These are phyloP conservation scores for Alfaro cultratus DNA, from an alignment of 2,797 vertebrate species.

Conservation along the genomic window DNA sequence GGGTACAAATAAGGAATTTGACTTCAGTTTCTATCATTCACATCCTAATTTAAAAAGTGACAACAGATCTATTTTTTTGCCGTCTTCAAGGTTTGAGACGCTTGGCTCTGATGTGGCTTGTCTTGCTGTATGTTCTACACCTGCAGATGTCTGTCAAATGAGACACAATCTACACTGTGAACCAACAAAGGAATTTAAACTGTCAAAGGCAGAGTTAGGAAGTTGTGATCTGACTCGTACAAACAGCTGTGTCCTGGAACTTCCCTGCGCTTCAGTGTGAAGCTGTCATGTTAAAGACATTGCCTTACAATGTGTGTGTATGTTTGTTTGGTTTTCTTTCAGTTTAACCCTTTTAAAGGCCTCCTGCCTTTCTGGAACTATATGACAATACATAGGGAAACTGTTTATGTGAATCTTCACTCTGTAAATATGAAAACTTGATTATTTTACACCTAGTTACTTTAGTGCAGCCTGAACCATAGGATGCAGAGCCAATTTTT, in stretches of 20 bases:
- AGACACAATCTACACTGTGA: constrained; percentile 23
- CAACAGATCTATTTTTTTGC: not conserved
- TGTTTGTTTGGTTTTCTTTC: not conserved
- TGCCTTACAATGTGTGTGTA: not conserved
- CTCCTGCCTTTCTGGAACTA: not conserved
- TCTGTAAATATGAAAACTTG: not conserved
- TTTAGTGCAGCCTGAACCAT: not conserved
- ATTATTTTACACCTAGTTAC: constrained; percentile 5
- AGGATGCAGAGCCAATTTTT: not conserved
- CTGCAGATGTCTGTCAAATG: constrained; percentile 32
- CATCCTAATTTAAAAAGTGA: not conserved
- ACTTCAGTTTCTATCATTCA: not conserved
- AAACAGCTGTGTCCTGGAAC: constrained; percentile 13
- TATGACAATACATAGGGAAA: not conserved
- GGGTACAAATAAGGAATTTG: not conserved
- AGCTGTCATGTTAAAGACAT: constrained; percentile 22
- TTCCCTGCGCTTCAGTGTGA: constrained; percentile 22
- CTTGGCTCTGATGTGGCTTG: constrained; percentile 10
- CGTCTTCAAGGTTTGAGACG: not conserved
- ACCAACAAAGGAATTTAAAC: constrained; percentile 19
- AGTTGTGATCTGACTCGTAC: not conserved
- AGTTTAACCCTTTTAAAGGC: not conserved
- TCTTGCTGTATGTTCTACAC: constrained; percentile 1
- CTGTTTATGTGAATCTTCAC: not conserved
- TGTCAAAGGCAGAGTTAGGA: constrained; percentile 3